A percentile compares a stretch with the other conserved stretches of the same genome.
Conservation (phyloP, 2,797 vertebrate species). For the Schizothorax lantsangensis region DNA sequence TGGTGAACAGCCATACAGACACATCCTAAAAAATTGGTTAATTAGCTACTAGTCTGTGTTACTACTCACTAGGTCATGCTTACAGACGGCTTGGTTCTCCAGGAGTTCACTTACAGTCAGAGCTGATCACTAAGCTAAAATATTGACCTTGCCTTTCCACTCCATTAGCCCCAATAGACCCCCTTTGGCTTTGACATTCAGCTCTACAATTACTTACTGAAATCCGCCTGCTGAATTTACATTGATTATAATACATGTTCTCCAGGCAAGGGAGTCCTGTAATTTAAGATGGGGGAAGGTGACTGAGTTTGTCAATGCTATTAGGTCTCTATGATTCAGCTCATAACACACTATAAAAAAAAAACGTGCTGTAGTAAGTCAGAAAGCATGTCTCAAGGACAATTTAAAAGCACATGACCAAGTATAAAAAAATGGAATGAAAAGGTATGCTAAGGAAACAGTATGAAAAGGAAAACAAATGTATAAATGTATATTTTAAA, state of each 20-base stretch:
- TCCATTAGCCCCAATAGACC: slow-evolving; percentile 48
- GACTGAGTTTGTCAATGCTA: slow-evolving; percentile 41
- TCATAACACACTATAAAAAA: not conserved
- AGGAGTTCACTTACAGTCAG: slow-evolving; percentile 12
- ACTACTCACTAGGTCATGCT: slow-evolving; percentile 15
- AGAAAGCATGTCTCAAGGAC: not conserved
- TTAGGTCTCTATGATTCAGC: not conserved
- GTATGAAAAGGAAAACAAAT: not conserved
- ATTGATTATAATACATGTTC: slow-evolving; percentile 52
- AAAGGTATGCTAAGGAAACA: not conserved
- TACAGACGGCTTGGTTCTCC: not conserved
- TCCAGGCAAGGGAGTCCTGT: slow-evolving; percentile 23
- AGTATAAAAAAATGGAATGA: not conserved
- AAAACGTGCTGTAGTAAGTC: not conserved
- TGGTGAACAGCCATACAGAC: not conserved
- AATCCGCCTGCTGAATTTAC: slow-evolving; percentile 49
- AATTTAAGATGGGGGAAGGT: slow-evolving; percentile 45
- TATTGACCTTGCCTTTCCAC: slow-evolving; percentile 55
- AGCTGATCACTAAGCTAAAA: slow-evolving; percentile 34
- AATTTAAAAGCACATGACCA: not conserved
- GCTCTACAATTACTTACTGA: slow-evolving; percentile 56
- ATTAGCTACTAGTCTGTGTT: slow-evolving; percentile 5
- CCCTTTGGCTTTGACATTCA: slow-evolving; percentile 50
- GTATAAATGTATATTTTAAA: no score
- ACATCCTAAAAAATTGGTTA: slow-evolving; percentile 16